These are phyloP conservation scores for Cacoxenus indagator DNA, from an alignment of 2,888 invertebrate species.

Conservation along the genomic window DNA sequence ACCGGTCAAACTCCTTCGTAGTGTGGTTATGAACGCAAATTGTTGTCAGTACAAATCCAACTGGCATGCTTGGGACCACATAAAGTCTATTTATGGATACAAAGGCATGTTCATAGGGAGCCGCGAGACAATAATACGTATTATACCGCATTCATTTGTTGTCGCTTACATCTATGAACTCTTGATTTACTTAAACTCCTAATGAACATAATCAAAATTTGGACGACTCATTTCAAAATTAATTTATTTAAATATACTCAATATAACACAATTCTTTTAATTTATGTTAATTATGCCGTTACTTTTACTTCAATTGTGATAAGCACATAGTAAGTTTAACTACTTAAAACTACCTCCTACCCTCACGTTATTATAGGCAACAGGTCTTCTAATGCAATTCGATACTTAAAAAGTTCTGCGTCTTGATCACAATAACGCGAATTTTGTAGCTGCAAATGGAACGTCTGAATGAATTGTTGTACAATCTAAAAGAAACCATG, in stretches of 20 bases:
- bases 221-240: background rate
- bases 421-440: conserved; percentile 2
- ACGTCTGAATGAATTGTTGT: conserved; percentile 44
- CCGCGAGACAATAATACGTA: conserved; percentile 28
- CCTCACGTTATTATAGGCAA: conserved; percentile 28
- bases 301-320: too few relatives aligned
- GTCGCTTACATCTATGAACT: conserved; percentile 31
- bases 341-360: too few relatives aligned
- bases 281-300: too few relatives aligned
- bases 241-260: too few relatives aligned
- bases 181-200: background rate
- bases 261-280: too few relatives aligned
- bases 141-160: conserved; percentile 40
- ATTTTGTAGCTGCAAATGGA: conserved; percentile 48
- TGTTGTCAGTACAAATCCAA: conserved; percentile 14
- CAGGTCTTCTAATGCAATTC: conserved; percentile 38
- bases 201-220: background rate
- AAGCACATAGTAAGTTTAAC: too few relatives aligned
- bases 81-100: conserved; percentile 29
- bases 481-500: conserved; percentile 38
- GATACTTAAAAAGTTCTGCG: conserved; percentile 31
- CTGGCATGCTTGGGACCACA: conserved; percentile 15
- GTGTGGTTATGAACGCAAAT: conserved; percentile 32
- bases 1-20: conserved; percentile 41
- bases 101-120: conserved; percentile 43